Evolutionary conservation across 1,140 invertebrate genomes (phyloP).

Genomic region (Drosophila parvula): DNA sequence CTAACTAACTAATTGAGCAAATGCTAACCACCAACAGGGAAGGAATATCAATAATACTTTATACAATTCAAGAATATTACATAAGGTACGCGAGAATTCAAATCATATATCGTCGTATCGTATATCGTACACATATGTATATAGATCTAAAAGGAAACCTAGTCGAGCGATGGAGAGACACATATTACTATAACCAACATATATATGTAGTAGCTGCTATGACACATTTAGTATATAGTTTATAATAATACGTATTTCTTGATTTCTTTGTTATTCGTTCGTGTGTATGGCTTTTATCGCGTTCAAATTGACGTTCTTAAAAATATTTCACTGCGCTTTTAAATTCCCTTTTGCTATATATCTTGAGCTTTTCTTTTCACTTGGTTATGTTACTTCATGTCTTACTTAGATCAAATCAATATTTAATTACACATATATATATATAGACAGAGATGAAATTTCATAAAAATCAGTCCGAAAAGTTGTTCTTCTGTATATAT

Average conservation of each 20-base stretch:
- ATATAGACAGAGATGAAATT: constrained; percentile 32
- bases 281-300: constrained; percentile 51
- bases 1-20: constrained; percentile 73
- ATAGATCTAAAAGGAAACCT: constrained; percentile 19
- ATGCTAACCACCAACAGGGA: constrained; percentile 67
- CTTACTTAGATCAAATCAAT: constrained; percentile 26
- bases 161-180: constrained; percentile 23
- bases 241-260: constrained; percentile 58
- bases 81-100: constrained; percentile 35
- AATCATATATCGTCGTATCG: constrained; percentile 22
- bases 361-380: constrained; percentile 19
- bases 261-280: constrained; percentile 38
- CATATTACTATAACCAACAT: constrained; percentile 31
- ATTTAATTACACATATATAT: constrained; percentile 4
- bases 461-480: constrained; percentile 43
- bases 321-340: constrained; percentile 24
- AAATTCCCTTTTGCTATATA: constrained; percentile 48
- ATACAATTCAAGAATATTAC: constrained; percentile 41
- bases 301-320: constrained; percentile 62
- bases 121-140: not conserved
- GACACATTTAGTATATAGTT: constrained; percentile 51
- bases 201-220: constrained; percentile 42
- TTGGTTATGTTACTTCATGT: constrained; percentile 27
- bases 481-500: constrained; percentile 28
- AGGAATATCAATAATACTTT: constrained; percentile 58